Base-by-base conservation (phyloP, 2,888 invertebrate genomes). In the Dolichopus griseipennis region DNA sequence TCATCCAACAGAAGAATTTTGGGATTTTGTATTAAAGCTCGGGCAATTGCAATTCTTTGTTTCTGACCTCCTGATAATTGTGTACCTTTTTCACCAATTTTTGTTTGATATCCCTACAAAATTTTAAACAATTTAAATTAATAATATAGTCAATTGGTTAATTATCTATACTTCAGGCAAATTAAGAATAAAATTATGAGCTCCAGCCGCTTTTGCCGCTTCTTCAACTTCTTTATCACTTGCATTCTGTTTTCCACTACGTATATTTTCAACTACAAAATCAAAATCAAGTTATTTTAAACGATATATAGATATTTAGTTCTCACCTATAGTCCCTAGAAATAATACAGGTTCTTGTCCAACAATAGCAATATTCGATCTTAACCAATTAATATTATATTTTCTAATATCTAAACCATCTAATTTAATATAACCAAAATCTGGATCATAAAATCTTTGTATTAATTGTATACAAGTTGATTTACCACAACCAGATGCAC, bases 271-370 rank as follows among this genome's bases (percentile, higher is more conserved):
- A 0, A 74, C 79, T 79, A n/a, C 10, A 66, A 27, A 52, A 62
- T 52, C 4, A 33, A 1, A 20, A 64, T 5, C 33, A 10, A 21
- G 4, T 2, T 21, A 20, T 6, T 9, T 10, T 27, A 61, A 27
- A 1, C 8, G 4, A 63, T 63, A 1, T 22, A 43, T 61, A 34
- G 1, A 34, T 43, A n/a, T 65, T 66, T 65, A 6, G 4, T 52
- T 1, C 15, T 6, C 71, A 78, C 77, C 76, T 70, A 95, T 92
- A 27, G 88, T 87, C 6, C 91, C 89, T 74, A 90, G 88, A 79
- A 95, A 95, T 9, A 95, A 83, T 6, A 92, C 89, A 0, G 93
- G 95, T 73, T 95, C 95, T 78, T 95, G 95, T 0, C 93, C 91
- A 18, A 95, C 95, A 7, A 94, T 86, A 0, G 92, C 93, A 70